These are phyloP conservation scores for Marisa cornuarietis DNA, from an alignment of 1,140 invertebrate genomes.

Conservation along the genomic window DNA sequence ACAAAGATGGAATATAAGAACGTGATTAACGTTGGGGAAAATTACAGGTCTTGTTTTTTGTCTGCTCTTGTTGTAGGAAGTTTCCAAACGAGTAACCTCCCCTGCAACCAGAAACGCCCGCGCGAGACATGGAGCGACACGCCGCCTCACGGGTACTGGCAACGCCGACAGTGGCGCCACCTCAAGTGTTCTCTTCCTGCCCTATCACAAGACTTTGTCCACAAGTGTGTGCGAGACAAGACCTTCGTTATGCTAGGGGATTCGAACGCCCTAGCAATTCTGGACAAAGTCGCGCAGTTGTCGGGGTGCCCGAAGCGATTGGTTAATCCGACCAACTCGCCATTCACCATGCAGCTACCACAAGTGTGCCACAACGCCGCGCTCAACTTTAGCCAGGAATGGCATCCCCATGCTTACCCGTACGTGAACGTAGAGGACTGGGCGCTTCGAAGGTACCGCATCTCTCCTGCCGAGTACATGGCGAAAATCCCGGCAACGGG, in stretches of 20 bases:
- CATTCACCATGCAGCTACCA: neutral
- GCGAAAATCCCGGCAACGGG: slow-evolving; percentile 5
- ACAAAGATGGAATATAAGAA: no score
- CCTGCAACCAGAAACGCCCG: neutral
- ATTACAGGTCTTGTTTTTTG: no score
- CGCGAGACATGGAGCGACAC: slow-evolving; percentile 1
- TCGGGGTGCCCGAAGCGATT: no score
- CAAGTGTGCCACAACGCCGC: neutral
- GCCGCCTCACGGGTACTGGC: slow-evolving; percentile 3
- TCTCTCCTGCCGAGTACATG: neutral
- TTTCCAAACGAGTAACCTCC: neutral
- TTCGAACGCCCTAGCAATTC: neutral
- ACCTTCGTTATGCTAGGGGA: neutral
- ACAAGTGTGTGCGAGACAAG: neutral
- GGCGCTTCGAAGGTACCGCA: neutral
- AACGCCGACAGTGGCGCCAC: neutral
- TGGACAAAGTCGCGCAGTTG: no score
- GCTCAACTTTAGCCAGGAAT: neutral
- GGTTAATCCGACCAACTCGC: no score
- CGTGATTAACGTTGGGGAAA: no score
- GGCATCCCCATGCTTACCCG: slow-evolving; percentile 13
- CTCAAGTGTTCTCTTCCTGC: neutral
- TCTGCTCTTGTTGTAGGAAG: neutral
- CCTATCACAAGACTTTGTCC: neutral
- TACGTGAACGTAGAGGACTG: neutral